A percentile compares a stretch with the other conserved stretches of the same genome.
Evolutionary conservation across 2,888 invertebrate genomes (phyloP).

Genomic region (Leistus spinibarbis): DNA sequence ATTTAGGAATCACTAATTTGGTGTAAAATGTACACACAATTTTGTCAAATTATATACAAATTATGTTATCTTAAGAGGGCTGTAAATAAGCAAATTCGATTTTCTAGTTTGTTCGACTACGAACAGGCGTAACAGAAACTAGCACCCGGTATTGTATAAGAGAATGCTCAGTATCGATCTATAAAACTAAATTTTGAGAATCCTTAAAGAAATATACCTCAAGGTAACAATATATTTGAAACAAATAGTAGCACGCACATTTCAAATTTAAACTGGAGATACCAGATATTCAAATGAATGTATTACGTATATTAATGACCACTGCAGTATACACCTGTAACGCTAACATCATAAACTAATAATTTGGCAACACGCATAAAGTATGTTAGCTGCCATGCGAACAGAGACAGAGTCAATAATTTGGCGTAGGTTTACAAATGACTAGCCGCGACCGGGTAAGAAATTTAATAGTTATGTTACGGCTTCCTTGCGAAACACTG

Average conservation of each 20-base stretch:
- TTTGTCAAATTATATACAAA: too few relatives aligned
- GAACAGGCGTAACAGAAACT: too few relatives aligned
- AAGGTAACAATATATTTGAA: too few relatives aligned
- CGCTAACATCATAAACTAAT: constrained; percentile 2
- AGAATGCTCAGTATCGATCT: too few relatives aligned
- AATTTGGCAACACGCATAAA: constrained; percentile 16
- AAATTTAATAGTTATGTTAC: constrained; percentile 3
- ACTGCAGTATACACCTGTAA: neutral
- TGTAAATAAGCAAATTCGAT: too few relatives aligned
- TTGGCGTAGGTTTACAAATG: neutral
- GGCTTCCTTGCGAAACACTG: neutral
- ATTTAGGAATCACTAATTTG: too few relatives aligned
- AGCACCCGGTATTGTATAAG: too few relatives aligned
- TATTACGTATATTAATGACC: constrained; percentile 8
- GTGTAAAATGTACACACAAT: too few relatives aligned
- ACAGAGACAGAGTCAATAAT: constrained; percentile 16
- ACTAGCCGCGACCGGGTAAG: neutral
- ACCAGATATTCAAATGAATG: neutral
- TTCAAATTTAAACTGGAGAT: constrained; percentile 1
- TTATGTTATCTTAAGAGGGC: too few relatives aligned
- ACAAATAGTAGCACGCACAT: constrained; percentile 1
- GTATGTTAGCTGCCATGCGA: neutral
- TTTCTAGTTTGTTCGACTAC: too few relatives aligned
- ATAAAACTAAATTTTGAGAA: too few relatives aligned
- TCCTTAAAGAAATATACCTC: too few relatives aligned